These are phyloP conservation scores for Catharus fuscescens DNA, from an alignment of 2,113 vertebrate species.

Conservation along the genomic window DNA sequence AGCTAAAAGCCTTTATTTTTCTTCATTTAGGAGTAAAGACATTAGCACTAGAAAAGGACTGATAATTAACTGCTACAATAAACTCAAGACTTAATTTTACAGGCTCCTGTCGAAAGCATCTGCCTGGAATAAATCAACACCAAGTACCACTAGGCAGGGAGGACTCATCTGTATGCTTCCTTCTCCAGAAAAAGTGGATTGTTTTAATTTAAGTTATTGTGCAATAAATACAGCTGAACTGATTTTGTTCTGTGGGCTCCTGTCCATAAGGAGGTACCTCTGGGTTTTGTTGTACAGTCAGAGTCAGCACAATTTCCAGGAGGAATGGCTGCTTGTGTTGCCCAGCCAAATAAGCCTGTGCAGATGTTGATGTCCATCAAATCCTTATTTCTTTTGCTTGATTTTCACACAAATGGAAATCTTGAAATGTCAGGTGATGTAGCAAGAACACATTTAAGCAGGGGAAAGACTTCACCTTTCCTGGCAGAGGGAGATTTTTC, in stretches of 20 bases:
- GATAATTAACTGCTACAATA: constrained; percentile 80
- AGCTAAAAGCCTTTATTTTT: constrained; percentile 55
- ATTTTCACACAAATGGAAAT: constrained; percentile 55
- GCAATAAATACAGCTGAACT: neutral
- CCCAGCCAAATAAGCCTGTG: neutral
- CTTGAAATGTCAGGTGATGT: constrained; percentile 23
- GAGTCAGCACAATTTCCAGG: neutral
- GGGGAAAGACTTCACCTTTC: neutral
- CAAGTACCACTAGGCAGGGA: constrained; percentile 14
- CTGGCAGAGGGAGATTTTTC: neutral
- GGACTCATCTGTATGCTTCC: constrained; percentile 29
- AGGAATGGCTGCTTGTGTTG: neutral
- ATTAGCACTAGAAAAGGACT: constrained; percentile 73
- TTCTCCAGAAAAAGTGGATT: constrained; percentile 45
- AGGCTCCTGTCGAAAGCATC: constrained; percentile 83
- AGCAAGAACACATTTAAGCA: constrained; percentile 12
- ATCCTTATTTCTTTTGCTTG: neutral
- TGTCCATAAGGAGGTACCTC: neutral
- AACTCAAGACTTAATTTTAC: constrained; percentile 85
- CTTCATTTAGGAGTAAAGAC: constrained; percentile 65
- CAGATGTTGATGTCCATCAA: constrained; percentile 68
- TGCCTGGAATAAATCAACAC: constrained; percentile 85
- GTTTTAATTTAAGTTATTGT: constrained; percentile 64
- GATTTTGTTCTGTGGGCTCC: neutral
- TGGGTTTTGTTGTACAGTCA: neutral